These are phyloP conservation scores for Chrosomus eos DNA, from an alignment of 2,797 vertebrate species.

Conservation along the genomic window DNA sequence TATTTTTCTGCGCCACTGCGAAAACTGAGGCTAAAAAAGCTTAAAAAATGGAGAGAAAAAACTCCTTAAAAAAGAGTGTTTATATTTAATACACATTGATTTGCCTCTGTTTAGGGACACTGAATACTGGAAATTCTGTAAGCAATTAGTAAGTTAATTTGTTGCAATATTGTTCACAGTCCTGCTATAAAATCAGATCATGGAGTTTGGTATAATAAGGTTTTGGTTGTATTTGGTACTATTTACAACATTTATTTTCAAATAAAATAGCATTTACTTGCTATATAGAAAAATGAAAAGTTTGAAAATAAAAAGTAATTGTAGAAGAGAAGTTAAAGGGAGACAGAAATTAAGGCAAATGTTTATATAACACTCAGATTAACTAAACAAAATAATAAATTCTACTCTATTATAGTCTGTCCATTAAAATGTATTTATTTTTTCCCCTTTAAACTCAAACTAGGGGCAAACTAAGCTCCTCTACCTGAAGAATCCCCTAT, in stretches of 20 bases:
- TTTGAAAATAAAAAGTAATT: too few relatives aligned
- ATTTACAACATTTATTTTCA: neutral
- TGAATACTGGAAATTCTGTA: neutral
- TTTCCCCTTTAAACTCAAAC: neutral
- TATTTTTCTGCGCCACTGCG: neutral
- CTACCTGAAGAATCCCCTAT: neutral
- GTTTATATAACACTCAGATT: neutral
- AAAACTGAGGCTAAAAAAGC: neutral
- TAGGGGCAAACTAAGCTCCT: neutral
- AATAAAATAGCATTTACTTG: neutral
- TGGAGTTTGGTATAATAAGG: neutral
- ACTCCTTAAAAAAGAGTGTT: neutral
- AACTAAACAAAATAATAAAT: neutral
- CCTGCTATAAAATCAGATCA: neutral
- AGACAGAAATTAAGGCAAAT: neutral
- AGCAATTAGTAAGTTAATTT: neutral
- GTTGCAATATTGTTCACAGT: neutral
- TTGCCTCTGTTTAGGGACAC: neutral
- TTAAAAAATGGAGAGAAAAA: neutral
- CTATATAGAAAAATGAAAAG: neutral
- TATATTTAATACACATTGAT: neutral
- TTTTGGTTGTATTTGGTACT: neutral
- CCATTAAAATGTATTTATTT: neutral
- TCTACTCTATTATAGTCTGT: neutral
- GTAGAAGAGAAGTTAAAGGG: too few relatives aligned